Conservation (phyloP, 2,888 invertebrate species). For the Phengaris arion region DNA sequence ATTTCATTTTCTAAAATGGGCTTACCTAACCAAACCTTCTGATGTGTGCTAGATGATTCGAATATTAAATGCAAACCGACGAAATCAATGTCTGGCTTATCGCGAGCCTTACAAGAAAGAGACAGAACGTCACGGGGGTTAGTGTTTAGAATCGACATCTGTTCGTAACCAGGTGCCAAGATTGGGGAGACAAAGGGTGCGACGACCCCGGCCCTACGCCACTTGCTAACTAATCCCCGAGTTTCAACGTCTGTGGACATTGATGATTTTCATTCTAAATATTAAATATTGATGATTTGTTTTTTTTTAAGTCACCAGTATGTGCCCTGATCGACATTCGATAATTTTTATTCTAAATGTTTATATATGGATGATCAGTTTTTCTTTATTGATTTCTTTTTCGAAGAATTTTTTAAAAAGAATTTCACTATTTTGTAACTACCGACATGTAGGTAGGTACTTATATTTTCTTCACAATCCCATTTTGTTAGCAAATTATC, state of each 20-base stretch:
- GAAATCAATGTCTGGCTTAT: slow-evolving; percentile 17
- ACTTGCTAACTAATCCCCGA: slow-evolving; percentile 19
- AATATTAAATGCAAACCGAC: slow-evolving; percentile 26
- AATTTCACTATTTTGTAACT: too few species aligned
- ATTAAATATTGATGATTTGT: background rate
- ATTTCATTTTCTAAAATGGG: background rate
- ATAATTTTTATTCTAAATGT: background rate
- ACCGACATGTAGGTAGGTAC: too few species aligned
- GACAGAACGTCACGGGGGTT: slow-evolving; percentile 24
- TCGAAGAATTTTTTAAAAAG: too few species aligned
- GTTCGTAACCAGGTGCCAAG: slow-evolving; percentile 72
- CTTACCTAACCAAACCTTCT: background rate
- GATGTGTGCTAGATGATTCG: background rate
- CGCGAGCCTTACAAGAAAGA: slow-evolving; percentile 8
- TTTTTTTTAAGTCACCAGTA: background rate
- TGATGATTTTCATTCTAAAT: slow-evolving; percentile 1
- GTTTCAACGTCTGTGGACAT: background rate
- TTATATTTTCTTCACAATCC: too few species aligned
- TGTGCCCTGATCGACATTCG: background rate
- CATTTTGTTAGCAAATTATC: too few species aligned
- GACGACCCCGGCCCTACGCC: slow-evolving; percentile 66
- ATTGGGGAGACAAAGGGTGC: slow-evolving; percentile 67
- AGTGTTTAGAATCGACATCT: slow-evolving; percentile 61
- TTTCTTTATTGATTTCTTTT: too few species aligned
- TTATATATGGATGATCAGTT: too few species aligned